phyloP scores from a whole-genome alignment of 2,797 vertebrate genomes.

The Apodemus agrarius region DNA sequence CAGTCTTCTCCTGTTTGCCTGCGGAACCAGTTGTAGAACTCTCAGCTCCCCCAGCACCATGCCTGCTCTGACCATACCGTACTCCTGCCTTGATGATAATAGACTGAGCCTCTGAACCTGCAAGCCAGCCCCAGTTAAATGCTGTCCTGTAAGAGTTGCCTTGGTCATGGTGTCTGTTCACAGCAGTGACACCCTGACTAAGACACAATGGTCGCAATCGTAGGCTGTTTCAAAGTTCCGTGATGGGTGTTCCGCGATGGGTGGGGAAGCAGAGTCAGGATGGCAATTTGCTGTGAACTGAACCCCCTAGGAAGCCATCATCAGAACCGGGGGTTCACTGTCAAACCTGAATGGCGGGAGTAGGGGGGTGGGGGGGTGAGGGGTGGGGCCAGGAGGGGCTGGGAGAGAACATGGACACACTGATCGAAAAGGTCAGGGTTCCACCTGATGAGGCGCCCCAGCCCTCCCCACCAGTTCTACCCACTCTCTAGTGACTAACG shows the following conservation, averaged over 20 bases:
- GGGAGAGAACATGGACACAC: constrained; percentile 46
- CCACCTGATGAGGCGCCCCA: neutral
- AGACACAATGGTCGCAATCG: neutral
- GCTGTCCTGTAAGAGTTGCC: neutral
- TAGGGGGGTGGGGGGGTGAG: too few species aligned
- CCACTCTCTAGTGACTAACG: neutral
- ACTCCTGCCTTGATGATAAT: neutral
- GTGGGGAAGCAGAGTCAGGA: neutral
- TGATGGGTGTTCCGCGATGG: accelerated
- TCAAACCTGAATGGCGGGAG: constrained; percentile 20
- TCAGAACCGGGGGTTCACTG: constrained; percentile 72
- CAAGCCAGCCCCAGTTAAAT: neutral
- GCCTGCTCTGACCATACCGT: neutral
- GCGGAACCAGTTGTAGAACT: neutral
- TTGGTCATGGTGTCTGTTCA: neutral
- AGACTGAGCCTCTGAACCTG: neutral
- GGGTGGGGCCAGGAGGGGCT: too few species aligned
- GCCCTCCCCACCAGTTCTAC: neutral
- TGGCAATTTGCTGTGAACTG: constrained; percentile 75
- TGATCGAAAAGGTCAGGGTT: neutral
- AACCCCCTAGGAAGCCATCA: constrained; percentile 73
- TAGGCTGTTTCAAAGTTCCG: too few species aligned
- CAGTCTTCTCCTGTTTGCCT: neutral
- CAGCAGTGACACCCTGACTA: neutral
- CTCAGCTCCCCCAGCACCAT: neutral